Conservation (phyloP, 2,797 vertebrate genomes). For the Helostoma temminkii region DNA sequence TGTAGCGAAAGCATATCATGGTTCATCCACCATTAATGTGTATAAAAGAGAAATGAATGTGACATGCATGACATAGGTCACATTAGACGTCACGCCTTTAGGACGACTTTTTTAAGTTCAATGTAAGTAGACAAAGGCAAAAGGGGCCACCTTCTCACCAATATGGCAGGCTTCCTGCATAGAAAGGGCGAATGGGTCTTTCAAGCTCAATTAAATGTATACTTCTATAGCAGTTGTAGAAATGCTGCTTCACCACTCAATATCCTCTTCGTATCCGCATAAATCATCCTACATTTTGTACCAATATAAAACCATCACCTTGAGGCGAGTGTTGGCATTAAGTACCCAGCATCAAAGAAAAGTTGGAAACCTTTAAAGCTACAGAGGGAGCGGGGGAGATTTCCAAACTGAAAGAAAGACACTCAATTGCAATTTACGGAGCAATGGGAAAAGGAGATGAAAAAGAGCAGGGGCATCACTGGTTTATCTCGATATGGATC, state of each 20-base stretch:
- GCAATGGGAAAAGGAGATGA: constrained; percentile 36
- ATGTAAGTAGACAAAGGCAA: too few species aligned
- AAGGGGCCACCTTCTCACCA: too few species aligned
- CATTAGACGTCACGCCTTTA: too few species aligned
- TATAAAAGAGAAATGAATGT: too few species aligned
- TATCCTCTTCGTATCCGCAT: constrained; percentile 45
- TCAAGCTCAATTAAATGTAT: constrained; percentile 39
- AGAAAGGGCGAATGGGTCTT: constrained; percentile 39
- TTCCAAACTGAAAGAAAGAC: constrained; percentile 7
- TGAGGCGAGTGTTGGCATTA: constrained; percentile 38
- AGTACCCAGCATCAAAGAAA: constrained; percentile 53
- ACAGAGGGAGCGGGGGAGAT: constrained; percentile 8
- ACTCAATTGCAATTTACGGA: constrained; percentile 34
- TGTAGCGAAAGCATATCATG: too few species aligned
- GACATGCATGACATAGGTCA: too few species aligned
- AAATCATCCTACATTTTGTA: constrained; percentile 51
- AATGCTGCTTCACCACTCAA: constrained; percentile 43
- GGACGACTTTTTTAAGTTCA: too few species aligned
- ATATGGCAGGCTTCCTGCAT: too few species aligned
- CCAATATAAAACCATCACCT: constrained; percentile 59
- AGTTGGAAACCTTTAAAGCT: constrained; percentile 40
- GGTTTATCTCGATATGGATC: constrained; percentile 67
- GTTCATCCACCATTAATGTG: too few species aligned
- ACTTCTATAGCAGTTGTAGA: constrained; percentile 39
- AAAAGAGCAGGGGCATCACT: constrained; percentile 39